Percentiles rank a stretch among this genome's conserved stretches.
These are phyloP conservation scores for Lagodon rhomboides DNA, from an alignment of 2,797 vertebrate species.

Conservation along the genomic window DNA sequence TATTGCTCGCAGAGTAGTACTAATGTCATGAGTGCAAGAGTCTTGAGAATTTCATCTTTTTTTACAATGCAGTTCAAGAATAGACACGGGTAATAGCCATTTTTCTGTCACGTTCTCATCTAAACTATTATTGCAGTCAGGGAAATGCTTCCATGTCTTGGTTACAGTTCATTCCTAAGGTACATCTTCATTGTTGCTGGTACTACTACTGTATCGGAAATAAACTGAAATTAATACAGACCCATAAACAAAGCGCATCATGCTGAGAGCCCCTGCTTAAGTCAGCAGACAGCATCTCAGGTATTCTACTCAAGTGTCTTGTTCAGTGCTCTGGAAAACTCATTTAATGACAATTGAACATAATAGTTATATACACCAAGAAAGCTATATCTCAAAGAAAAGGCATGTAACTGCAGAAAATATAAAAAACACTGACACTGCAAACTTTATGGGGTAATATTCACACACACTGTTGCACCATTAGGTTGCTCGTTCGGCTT, in stretches of 20 bases:
- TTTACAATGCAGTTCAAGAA: conserved; percentile 31
- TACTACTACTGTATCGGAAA: conserved; percentile 1
- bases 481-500: conserved; percentile 25
- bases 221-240: conserved; percentile 18
- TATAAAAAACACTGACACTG: conserved; percentile 27
- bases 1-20: conserved; percentile 29
- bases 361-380: conserved; percentile 7
- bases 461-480: conserved; percentile 27
- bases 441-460: conserved; percentile 20
- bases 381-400: conserved; percentile 24
- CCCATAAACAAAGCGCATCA: conserved; percentile 14
- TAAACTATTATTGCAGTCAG: neutral
- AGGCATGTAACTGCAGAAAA: conserved; percentile 20
- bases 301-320: conserved; percentile 14
- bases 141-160: neutral
- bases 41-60: conserved; percentile 44
- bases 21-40: conserved; percentile 45
- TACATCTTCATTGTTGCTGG: neutral
- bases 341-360: conserved; percentile 24
- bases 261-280: conserved; percentile 6
- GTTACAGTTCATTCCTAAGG: conserved; percentile 8
- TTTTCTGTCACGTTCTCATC: neutral
- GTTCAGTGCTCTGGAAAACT: conserved; percentile 11
- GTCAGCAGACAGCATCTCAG: neutral
- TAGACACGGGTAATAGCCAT: neutral